Base-by-base conservation (phyloP, 2,888 invertebrate species). In the Herminia tarsipennalis region DNA sequence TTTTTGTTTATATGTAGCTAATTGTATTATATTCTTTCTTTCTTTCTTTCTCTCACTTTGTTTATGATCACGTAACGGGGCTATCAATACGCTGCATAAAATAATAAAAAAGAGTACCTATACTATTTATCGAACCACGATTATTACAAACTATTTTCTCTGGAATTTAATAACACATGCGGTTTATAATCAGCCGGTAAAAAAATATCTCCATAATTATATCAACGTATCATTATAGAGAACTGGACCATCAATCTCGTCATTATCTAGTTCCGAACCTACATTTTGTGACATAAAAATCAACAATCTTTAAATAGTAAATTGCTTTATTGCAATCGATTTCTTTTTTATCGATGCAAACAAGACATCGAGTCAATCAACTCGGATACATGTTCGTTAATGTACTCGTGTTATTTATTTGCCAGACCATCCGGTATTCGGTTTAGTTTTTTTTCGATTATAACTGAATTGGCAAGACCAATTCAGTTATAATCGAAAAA, bases 251-350 rank as follows among this genome's bases (percentile, higher is more conserved):
- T 47, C 30, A 47, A n/a, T 54, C 54, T 47, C 44, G 16, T 62
- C 55, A 56, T 64, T 66, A 64, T 49, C 64, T 49, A 33, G 57
- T 57, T 56, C 44, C 32, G 28, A 47, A 40, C 47, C 42, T 22
- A 52, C 42, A 64, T 67, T 55, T 60, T 61, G 55, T 67, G 61
- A 64, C 57, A 67, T 57, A 50, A 67, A 65, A 67, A 66, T 64
- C 64, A 60, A 66, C 66, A 61, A 46, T 30, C 37, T 47, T 47
- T 56, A 49, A 56, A 59, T 18, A 52, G 42, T 57, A 56, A 67
- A 66, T 66, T 61, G 49, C 65, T 67, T 53, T 60, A 67, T 67
- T 43, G 64, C 35, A 40, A 43, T 54, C 45, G 30, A 47, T 36
- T 34, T 48, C 41, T 60, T 65, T 18, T 63, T 54, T 56, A 30